phyloP scores from a whole-genome alignment of 2,113 vertebrate species.

The Accipiter virgatus region DNA sequence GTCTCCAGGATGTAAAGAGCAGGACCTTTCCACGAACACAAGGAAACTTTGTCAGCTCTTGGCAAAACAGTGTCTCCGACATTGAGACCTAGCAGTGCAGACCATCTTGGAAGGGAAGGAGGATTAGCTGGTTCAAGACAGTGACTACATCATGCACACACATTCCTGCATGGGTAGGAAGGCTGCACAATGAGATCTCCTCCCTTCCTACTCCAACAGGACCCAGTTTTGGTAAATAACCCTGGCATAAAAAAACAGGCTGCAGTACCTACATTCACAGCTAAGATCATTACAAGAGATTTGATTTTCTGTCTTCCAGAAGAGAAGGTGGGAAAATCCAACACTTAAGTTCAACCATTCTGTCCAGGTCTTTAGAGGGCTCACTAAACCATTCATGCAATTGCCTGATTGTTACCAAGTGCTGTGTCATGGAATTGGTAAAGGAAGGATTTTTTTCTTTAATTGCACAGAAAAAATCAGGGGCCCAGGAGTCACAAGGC shows the following conservation, averaged over 20 bases:
- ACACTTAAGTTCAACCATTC: background rate
- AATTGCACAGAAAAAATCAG: background rate
- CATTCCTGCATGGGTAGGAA: background rate
- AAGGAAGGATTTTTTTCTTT: background rate
- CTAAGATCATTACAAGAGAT: background rate
- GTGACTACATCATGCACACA: background rate
- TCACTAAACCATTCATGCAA: background rate
- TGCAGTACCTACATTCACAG: background rate
- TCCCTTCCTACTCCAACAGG: background rate
- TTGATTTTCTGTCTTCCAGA: background rate
- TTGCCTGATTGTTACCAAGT: background rate
- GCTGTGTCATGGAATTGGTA: background rate
- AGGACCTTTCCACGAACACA: rapidly evolving
- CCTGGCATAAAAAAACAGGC: background rate
- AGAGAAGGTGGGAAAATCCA: background rate
- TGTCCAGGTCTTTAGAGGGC: background rate
- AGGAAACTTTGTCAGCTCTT: background rate
- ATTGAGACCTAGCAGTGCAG: background rate
- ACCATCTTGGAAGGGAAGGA: background rate
- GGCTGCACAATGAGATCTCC: background rate
- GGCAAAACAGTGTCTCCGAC: background rate
- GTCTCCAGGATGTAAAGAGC: background rate
- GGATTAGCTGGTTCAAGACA: background rate
- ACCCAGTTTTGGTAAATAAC: background rate
- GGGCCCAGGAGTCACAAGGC: background rate